These are phyloP conservation scores for Chamaea fasciata DNA, from an alignment of 2,113 vertebrate species.

Conservation along the genomic window DNA sequence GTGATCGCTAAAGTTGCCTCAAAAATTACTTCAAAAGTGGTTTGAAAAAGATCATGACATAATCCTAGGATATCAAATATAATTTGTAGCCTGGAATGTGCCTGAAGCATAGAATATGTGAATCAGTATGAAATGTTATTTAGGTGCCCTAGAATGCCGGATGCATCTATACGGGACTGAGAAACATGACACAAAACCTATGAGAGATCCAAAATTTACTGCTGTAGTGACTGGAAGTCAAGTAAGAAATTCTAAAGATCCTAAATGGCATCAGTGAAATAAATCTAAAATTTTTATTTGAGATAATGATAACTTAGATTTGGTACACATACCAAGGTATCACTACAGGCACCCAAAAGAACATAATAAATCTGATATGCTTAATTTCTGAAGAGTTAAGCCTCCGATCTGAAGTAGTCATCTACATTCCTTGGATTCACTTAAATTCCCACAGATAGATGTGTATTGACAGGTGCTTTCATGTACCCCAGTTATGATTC, in stretches of 20 bases:
- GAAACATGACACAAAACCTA: background rate
- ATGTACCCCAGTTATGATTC: background rate
- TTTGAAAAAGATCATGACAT: background rate
- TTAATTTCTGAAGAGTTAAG: background rate
- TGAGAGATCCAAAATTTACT: background rate
- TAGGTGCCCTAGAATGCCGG: fast-evolving
- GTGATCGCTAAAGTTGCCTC: background rate
- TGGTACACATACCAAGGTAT: background rate
- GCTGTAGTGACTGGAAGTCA: background rate
- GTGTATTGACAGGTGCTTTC: background rate
- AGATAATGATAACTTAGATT: background rate
- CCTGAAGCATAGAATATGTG: background rate
- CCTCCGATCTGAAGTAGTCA: background rate
- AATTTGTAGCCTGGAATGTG: background rate
- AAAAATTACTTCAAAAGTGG: background rate
- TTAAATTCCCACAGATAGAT: background rate
- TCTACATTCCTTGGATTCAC: background rate
- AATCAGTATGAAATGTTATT: background rate
- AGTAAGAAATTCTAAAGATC: background rate
- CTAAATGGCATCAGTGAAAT: background rate
- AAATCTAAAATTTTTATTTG: background rate
- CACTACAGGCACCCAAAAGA: background rate
- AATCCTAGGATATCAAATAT: background rate
- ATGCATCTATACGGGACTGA: background rate
- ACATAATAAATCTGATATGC: background rate